Evolutionary conservation across 2,797 vertebrate genomes (phyloP), one percentile per base, ranked within the genome.

Genomic region (Gallinago solitaria): DNA sequence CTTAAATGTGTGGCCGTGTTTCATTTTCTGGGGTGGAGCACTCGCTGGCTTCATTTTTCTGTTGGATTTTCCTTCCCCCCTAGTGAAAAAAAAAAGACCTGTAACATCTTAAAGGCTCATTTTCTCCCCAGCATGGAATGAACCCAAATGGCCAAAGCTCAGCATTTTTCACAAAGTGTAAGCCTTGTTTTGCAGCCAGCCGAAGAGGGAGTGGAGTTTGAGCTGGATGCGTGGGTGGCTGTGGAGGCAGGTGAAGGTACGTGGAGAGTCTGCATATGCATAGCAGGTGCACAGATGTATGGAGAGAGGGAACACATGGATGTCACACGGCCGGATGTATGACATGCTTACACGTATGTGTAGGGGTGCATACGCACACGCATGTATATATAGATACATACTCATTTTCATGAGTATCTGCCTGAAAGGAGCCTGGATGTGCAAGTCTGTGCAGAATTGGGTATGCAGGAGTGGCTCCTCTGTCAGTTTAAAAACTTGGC

Each of bases 151-250:
- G 61, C 76, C 84, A 92, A 89, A 94, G 71, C 69, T 96, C 93
- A 91, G 53, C 79, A 65, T 80, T 92, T 87, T 93, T 81, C 87
- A 54, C 41, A 3, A 75, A 94, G 79, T 77, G n/a, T 12, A 51
- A 91, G 60, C 75, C 71, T 89, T 92, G 78, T 74, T 89, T 93
- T 77, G 56, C 71, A 92, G 89, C 75, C 92, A 93, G 78, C 45
- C 0, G 0, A 83, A 64, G 73, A 68, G 30, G 37, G 69, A 94
- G 41, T 8, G 57, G 64, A 63, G 56, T 60, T 57, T 0, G 7
- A 39, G 56, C 41, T 63, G 74, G 7, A 4, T 41, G n/a, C 35
- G 74, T 48, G 74, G 74, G 80, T 82, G 77, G 81, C 80, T 86
- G 63, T 32, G 63, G 32, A 56, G 51, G 83, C 86, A 93, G 81